Base-by-base conservation (phyloP, 2,797 vertebrate genomes). In the Lagorchestes hirsutus region DNA sequence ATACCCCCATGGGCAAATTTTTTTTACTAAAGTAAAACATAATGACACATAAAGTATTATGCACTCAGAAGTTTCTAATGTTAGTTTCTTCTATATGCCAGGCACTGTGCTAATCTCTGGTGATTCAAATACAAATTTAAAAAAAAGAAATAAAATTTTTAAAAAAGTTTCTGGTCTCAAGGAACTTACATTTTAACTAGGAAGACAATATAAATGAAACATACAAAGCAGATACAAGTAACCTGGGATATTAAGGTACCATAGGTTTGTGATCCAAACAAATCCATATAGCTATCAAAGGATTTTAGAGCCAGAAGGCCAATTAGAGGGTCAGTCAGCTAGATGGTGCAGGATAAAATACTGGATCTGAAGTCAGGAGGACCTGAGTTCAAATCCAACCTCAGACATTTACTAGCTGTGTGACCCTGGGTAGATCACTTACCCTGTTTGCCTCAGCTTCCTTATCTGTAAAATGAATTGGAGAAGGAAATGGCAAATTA, bases 1-100 rank as follows among this genome's bases (percentile, higher is more conserved):
- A 74, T 74, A n/a, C 62, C 62, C 62, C 62, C 62, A 74, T 5
- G 22, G 4, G 55, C 92, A 50, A 14, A 54, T 94, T 96, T 94
- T 93, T 93, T 57, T 96, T 96, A 96, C 18, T 59, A 92, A 12
- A 87, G 54, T 82, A 55, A 95, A 94, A 96, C 95, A 96, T 92
- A 94, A 56, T 97, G 95, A 95, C 58, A 96, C 93, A 95, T 62
- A 92, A 94, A 93, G 67, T 56, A 90, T 54, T 95, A 31, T 56
- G 91, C 96, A 95, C 91, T 95, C 62, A 74, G 34, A 74, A 40
- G 62, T 74, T 74, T 40, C 34, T 74, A 74, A 74, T n/a, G 62
- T 34, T n/a, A n/a, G 4, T 74, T n/a, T 74, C 5, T n/a, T 74
- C 34, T 74, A n/a, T n/a, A 74, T n/a, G 10, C 34, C 14, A 74